Percentiles rank a stretch among this genome's conserved stretches.
Evolutionary conservation across 2,888 invertebrate genomes (phyloP).

Genomic region (Acleris cristana): DNA sequence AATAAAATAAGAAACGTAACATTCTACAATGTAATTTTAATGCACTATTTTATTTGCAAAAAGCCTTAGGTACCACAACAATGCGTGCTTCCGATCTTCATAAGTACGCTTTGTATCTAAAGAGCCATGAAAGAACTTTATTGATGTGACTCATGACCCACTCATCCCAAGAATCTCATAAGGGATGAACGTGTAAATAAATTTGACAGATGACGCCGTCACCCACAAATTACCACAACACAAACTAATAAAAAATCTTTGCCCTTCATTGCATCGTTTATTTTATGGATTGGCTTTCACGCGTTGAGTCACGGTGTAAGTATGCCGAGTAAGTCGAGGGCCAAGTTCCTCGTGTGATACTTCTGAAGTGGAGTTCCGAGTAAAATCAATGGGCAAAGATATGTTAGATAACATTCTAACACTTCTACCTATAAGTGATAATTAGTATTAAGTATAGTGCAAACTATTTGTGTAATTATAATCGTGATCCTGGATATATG

Average conservation of each 20-base stretch:
- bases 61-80: no score
- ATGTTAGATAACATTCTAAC: slow-evolving; percentile 22
- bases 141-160: slow-evolving; percentile 42
- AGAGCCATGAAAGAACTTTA: slow-evolving; percentile 2
- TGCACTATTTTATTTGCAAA: no score
- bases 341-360: slow-evolving; percentile 53
- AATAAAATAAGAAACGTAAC: no score
- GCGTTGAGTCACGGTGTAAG: slow-evolving; percentile 68
- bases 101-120: not conserved
- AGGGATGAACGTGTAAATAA: slow-evolving; percentile 44
- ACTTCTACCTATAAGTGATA: not conserved
- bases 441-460: not conserved
- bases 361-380: slow-evolving; percentile 7
- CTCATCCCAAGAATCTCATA: slow-evolving; percentile 45
- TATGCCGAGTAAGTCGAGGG: slow-evolving; percentile 64
- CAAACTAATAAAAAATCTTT: slow-evolving; percentile 25
- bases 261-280: slow-evolving; percentile 37
- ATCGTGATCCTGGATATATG: no score
- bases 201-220: slow-evolving; percentile 41
- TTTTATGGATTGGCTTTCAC: slow-evolving; percentile 59
- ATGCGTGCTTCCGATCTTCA: not conserved
- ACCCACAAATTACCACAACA: slow-evolving; percentile 18
- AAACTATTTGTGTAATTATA: no score
- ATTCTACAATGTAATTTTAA: no score
- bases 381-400: slow-evolving; percentile 10